Evolutionary conservation across 2,888 invertebrate genomes (phyloP), one percentile per base, ranked within the genome.

Genomic region (Chymomyza amoena): DNA sequence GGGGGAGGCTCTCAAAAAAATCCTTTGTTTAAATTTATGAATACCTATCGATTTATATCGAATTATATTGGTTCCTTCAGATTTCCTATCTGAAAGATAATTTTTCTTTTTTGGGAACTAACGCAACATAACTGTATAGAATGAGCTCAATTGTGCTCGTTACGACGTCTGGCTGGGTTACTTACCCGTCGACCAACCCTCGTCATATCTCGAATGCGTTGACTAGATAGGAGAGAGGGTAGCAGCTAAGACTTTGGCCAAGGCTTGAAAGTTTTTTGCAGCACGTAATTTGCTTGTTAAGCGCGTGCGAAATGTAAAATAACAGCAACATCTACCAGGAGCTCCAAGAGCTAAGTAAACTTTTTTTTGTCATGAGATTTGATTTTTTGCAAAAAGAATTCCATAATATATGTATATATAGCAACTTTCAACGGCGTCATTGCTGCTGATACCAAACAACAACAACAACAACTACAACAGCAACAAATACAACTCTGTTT

Each of bases 211-310:
- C 7, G 36, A 25, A 25, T 25, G 25, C 25, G 36, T 36, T 36
- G 25, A 25, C 25, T 36, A 6, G 36, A 9, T 36, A 36, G 36
- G 7, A 36, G 9, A 1, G 6, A 7, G 36, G 39, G 39, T 45
- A 9, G 2, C 39, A 4, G 6, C 39, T 45, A 45, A 45, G 39
- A 45, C 10, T 45, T 45, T 45, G 13, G 13, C 39, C 39, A 45
- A 45, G 39, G 39, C 39, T 45, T 45, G 13, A 45, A 45, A 45
- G 39, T 60, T 60, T 60, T 60, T 60, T 60, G 15, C 73, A 64
- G 79, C 83, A 84, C 86, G 83, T 85, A 83, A 83, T 83, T 85
- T 83, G 85, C 77, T 77, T 80, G 79, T 75, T 66, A 66, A 25
- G 36, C 79, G 83, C 85, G 83, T 85, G 81, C 79, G 68, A 84